A percentile compares a stretch with the other conserved stretches of the same genome.
These are phyloP conservation scores for Euthynnus affinis DNA, from an alignment of 2,797 vertebrate species.

Conservation along the genomic window DNA sequence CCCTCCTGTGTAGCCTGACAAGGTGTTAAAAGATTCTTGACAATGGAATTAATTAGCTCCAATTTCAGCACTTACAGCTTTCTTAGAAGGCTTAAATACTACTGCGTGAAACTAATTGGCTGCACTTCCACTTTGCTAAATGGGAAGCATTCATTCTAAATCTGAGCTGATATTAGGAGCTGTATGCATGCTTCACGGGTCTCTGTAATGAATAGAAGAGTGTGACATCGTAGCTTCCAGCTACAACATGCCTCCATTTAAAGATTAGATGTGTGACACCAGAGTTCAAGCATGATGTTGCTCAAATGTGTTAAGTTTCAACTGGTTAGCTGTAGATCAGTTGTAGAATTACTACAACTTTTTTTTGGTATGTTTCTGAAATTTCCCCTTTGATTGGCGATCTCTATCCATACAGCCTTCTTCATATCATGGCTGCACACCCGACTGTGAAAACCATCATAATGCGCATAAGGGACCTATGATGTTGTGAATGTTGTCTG, in stretches of 20 bases:
- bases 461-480: too few relatives aligned
- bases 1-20: slow-evolving; percentile 46
- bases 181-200: not conserved
- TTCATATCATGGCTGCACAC: too few relatives aligned
- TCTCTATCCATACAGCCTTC: too few relatives aligned
- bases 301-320: not conserved
- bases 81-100: slow-evolving; percentile 43
- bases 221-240: not conserved
- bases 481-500: too few relatives aligned
- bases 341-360: not conserved
- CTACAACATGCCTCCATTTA: not conserved
- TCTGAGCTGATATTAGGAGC: slow-evolving; percentile 18
- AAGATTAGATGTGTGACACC: not conserved
- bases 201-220: slow-evolving; percentile 2
- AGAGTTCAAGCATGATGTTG: not conserved
- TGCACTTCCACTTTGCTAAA: slow-evolving; percentile 15
- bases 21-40: slow-evolving; percentile 53
- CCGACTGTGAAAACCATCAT: too few relatives aligned
- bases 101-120: slow-evolving; percentile 35
- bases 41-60: slow-evolving; percentile 69
- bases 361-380: too few relatives aligned
- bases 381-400: too few relatives aligned
- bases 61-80: slow-evolving; percentile 57
- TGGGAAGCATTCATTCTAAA: slow-evolving; percentile 25
- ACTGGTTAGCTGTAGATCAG: too few relatives aligned